These are phyloP conservation scores for Luperina nickerlii DNA, from an alignment of 2,888 invertebrate species.

Conservation along the genomic window DNA sequence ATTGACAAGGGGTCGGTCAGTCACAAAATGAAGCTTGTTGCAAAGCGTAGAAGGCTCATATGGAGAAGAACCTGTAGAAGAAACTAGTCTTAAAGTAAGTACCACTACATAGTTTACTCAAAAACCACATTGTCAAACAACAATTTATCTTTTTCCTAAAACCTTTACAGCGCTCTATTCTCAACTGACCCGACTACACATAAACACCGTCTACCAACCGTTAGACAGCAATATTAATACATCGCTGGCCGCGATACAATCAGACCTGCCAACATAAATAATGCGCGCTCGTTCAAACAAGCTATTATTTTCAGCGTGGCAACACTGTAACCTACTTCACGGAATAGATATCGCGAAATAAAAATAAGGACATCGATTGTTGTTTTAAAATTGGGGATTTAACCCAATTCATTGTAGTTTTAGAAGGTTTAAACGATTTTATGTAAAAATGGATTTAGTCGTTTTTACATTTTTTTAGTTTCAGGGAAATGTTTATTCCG, in stretches of 20 bases:
- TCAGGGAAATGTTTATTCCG: background rate
- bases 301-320: conserved; percentile 56
- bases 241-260: conserved; percentile 60
- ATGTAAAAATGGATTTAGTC: background rate
- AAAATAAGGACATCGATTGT: conserved; percentile 37
- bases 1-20: no score
- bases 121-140: background rate
- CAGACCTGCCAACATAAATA: conserved; percentile 65
- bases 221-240: conserved; percentile 62
- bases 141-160: background rate
- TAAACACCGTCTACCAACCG: conserved; percentile 26
- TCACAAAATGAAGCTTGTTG: no score
- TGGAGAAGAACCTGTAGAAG: no score
- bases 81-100: no score
- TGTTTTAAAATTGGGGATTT: conserved; percentile 43
- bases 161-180: background rate
- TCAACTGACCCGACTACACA: conserved; percentile 16
- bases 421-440: background rate
- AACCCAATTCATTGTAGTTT: conserved; percentile 15
- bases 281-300: conserved; percentile 59
- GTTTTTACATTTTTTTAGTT: background rate
- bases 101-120: background rate
- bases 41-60: no score
- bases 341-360: conserved; percentile 43
- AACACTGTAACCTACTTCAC: conserved; percentile 59